A percentile compares a stretch with the other conserved stretches of the same genome.
Conservation (phyloP, 2,888 invertebrate species). For the Pasiphila rectangulata region DNA sequence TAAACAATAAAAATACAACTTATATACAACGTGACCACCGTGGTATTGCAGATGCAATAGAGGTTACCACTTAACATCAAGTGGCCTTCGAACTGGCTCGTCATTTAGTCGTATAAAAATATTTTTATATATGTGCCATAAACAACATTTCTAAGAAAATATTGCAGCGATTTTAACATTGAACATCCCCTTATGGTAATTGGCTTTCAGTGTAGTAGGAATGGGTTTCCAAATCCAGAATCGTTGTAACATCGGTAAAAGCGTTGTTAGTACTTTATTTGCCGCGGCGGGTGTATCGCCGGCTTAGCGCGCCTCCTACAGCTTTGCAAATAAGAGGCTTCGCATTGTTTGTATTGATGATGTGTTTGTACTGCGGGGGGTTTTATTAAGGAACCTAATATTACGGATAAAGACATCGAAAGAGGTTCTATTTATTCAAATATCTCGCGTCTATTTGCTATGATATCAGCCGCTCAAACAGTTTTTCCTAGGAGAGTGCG, state of each 20-base stretch:
- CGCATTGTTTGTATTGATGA: constrained; percentile 40
- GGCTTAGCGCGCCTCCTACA: constrained; percentile 38
- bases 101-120: too few relatives aligned
- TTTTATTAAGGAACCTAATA: constrained; percentile 32
- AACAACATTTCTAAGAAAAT: too few relatives aligned
- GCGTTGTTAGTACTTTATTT: constrained; percentile 38
- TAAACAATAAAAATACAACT: constrained; percentile 11
- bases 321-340: constrained; percentile 41
- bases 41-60: too few relatives aligned
- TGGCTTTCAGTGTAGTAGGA: neutral
- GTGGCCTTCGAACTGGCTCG: too few relatives aligned
- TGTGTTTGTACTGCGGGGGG: constrained; percentile 38
- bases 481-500: constrained; percentile 61
- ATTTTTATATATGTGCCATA: too few relatives aligned
- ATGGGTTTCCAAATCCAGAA: neutral
- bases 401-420: constrained; percentile 39
- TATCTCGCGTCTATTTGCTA: constrained; percentile 60
- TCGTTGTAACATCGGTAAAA: constrained; percentile 26
- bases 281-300: constrained; percentile 40
- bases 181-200: too few relatives aligned
- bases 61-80: too few relatives aligned
- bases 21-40: too few relatives aligned
- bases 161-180: too few relatives aligned
- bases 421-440: constrained; percentile 62
- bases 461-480: constrained; percentile 72